Evolutionary conservation across 2,113 vertebrate species (phyloP).

Genomic region (Notarius lentiginosus): DNA sequence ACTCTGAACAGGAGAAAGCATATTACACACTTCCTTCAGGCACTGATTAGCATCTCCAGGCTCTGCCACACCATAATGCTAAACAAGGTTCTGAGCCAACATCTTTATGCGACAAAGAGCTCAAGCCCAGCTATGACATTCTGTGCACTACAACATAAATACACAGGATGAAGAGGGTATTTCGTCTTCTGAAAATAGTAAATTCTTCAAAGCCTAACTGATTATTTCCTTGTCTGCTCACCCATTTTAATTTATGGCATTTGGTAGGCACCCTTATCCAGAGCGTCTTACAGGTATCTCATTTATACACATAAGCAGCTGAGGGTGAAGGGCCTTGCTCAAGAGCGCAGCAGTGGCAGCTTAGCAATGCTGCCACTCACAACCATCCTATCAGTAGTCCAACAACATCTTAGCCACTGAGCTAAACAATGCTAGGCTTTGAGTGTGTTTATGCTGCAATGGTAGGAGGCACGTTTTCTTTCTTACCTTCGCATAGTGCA

Average conservation of each 20-base stretch:
- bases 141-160: conserved; percentile 22
- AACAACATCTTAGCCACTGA: too few relatives aligned
- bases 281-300: too few relatives aligned
- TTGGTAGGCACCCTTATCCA: too few relatives aligned
- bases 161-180: conserved; percentile 11
- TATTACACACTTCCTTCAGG: conserved; percentile 65
- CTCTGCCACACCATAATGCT: conserved; percentile 46
- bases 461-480: not conserved
- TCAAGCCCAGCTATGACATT: conserved; percentile 8
- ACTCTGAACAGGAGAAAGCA: conserved; percentile 64
- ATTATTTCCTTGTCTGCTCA: not conserved
- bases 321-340: too few relatives aligned
- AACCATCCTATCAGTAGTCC: too few relatives aligned
- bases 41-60: conserved; percentile 67
- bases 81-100: conserved; percentile 21
- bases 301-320: too few relatives aligned
- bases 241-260: too few relatives aligned
- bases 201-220: conserved; percentile 1
- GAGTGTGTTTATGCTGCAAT: not conserved
- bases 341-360: too few relatives aligned
- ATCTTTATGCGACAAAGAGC: not conserved
- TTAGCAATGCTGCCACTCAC: too few relatives aligned
- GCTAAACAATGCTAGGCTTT: not conserved
- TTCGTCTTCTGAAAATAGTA: conserved; percentile 9
- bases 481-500: conserved; percentile 89